phyloP scores from a whole-genome alignment of 2,797 vertebrate species.

The Semaprochilodus insignis region DNA sequence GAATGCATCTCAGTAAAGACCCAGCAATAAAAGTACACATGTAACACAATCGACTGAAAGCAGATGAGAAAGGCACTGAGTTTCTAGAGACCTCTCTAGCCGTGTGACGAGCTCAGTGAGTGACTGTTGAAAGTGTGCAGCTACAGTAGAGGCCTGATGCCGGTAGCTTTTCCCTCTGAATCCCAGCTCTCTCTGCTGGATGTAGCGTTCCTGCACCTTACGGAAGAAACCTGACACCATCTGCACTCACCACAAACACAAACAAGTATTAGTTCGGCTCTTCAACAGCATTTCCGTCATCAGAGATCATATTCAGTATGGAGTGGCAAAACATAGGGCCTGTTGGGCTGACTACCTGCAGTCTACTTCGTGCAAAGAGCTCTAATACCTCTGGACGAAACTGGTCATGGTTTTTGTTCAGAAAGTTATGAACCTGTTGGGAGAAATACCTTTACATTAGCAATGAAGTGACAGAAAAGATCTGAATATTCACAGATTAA shows the following conservation, averaged over 20 bases:
- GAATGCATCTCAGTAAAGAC: not conserved
- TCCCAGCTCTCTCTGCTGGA: conserved; percentile 74
- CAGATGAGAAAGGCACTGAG: conserved; percentile 9
- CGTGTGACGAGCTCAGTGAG: conserved; percentile 84
- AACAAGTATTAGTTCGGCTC: not conserved
- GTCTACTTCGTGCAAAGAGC: conserved; percentile 86
- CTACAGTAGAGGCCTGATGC: conserved; percentile 77
- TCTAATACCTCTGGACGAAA: conserved; percentile 84
- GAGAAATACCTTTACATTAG: not conserved
- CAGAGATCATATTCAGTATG: not conserved
- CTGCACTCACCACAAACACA: conserved; percentile 65
- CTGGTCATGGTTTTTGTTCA: conserved; percentile 89
- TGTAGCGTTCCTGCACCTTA: conserved; percentile 75
- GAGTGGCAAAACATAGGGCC: not conserved
- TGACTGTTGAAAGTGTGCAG: conserved; percentile 85
- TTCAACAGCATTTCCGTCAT: not conserved
- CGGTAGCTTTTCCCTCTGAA: conserved; percentile 72
- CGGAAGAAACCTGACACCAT: conserved; percentile 86
- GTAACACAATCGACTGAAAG: not conserved
- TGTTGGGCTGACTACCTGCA: conserved; percentile 76
- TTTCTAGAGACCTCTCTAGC: conserved; percentile 81
- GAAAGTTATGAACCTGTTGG: conserved; percentile 89
- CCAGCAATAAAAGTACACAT: not conserved
- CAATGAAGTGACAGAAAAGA: too few species aligned
- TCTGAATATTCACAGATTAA: not conserved